Percentiles rank a stretch among this genome's conserved stretches.
Conservation (phyloP, 2,113 vertebrate species). For the Mastomys coucha region DNA sequence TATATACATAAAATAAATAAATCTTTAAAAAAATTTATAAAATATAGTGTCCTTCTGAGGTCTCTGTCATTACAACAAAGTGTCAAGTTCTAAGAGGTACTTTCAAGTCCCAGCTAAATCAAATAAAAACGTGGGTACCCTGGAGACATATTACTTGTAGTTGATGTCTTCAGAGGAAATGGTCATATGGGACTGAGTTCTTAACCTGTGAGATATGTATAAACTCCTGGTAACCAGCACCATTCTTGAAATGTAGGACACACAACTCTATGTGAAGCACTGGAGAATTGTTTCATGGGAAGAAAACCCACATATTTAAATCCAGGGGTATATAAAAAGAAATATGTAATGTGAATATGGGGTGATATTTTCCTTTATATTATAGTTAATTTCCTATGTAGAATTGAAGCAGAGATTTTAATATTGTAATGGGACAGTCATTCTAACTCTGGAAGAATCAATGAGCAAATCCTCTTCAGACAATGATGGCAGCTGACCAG, state of each 20-base stretch:
- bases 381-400: neutral
- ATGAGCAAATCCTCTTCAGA: neutral
- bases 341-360: neutral
- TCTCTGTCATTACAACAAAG: neutral
- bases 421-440: neutral
- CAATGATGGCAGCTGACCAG: neutral
- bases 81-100: neutral
- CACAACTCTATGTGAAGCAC: neutral
- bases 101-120: neutral
- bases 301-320: neutral
- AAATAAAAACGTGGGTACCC: neutral
- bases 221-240: neutral
- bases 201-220: neutral
- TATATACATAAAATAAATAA: neutral
- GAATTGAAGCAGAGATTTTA: neutral
- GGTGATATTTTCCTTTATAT: neutral
- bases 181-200: neutral
- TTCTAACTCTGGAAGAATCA: neutral
- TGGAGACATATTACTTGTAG: neutral
- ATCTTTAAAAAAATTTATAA: neutral
- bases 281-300: neutral
- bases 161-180: neutral
- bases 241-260: neutral
- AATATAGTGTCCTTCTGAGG: neutral
- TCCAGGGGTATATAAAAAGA: neutral